Conservation (phyloP, 2,888 invertebrate genomes). For the Dynastes tityus region DNA sequence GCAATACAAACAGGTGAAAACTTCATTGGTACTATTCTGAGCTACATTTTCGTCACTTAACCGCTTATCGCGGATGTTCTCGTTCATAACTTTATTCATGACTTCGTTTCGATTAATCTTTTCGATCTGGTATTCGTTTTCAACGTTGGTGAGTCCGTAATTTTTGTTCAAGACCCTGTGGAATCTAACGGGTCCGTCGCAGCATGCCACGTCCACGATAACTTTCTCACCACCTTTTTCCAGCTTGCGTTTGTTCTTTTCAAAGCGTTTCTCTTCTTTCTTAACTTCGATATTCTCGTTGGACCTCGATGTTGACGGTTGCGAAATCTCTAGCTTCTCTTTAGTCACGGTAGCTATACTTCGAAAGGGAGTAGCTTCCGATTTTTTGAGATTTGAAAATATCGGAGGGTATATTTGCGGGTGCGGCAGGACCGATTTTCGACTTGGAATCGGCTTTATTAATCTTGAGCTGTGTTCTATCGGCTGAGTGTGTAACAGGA, state of each 20-base stretch:
- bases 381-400: constrained; percentile 62
- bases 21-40: constrained; percentile 64
- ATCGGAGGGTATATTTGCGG: constrained; percentile 62
- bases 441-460: constrained; percentile 75
- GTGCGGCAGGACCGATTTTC: constrained; percentile 64
- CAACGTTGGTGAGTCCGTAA: constrained; percentile 73
- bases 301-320: constrained; percentile 50
- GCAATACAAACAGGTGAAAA: constrained; percentile 83
- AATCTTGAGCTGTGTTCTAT: constrained; percentile 52
- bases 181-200: constrained; percentile 92
- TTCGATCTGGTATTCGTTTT: constrained; percentile 59
- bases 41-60: constrained; percentile 67
- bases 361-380: constrained; percentile 66
- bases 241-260: constrained; percentile 50
- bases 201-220: constrained; percentile 90
- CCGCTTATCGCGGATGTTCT: constrained; percentile 66
- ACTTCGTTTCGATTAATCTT: constrained; percentile 64
- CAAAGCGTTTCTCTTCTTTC: constrained; percentile 34
- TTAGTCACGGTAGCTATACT: constrained; percentile 52
- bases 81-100: constrained; percentile 69
- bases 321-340: constrained; percentile 23
- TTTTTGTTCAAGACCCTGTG: constrained; percentile 89
- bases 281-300: constrained; percentile 12
- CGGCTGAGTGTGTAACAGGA: constrained; percentile 74
- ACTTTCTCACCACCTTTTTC: constrained; percentile 71